Percentiles rank a stretch among this genome's conserved stretches.
phyloP scores from a whole-genome alignment of 2,797 vertebrate species.

The Galago senegalensis region DNA sequence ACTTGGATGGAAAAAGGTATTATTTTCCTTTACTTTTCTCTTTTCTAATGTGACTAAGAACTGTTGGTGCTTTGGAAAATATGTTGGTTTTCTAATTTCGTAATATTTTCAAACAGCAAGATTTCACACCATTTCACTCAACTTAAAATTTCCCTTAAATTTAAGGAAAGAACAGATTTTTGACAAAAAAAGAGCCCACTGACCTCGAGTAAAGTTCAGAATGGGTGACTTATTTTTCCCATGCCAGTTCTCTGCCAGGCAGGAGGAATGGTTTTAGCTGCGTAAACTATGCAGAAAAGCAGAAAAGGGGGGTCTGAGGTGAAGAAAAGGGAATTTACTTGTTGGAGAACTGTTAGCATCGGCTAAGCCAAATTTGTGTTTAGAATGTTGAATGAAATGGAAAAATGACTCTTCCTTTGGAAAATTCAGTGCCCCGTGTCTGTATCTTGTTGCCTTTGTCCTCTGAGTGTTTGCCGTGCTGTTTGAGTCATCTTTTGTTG shows the following conservation, averaged over 20 bases:
- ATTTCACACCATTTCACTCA: not conserved
- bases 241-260: not conserved
- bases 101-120: not conserved
- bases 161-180: conserved; percentile 23
- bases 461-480: not conserved
- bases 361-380: not conserved
- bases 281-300: not conserved
- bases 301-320: not conserved
- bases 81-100: not conserved
- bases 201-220: not conserved
- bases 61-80: conserved; percentile 38
- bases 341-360: not conserved
- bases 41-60: not conserved
- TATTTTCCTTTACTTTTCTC: not conserved
- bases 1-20: conserved; percentile 96
- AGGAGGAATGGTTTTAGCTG: not conserved
- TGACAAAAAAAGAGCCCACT: not conserved
- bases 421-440: not conserved
- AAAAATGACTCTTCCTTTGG: not conserved
- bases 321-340: not conserved
- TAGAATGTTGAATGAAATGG: not conserved
- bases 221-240: not conserved
- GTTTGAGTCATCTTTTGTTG: not conserved
- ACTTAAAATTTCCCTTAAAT: conserved; percentile 14
- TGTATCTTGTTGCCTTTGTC: conserved; percentile 5